Evolutionary conservation across 2,797 vertebrate species (phyloP).

Genomic region (Squalus acanthias): DNA sequence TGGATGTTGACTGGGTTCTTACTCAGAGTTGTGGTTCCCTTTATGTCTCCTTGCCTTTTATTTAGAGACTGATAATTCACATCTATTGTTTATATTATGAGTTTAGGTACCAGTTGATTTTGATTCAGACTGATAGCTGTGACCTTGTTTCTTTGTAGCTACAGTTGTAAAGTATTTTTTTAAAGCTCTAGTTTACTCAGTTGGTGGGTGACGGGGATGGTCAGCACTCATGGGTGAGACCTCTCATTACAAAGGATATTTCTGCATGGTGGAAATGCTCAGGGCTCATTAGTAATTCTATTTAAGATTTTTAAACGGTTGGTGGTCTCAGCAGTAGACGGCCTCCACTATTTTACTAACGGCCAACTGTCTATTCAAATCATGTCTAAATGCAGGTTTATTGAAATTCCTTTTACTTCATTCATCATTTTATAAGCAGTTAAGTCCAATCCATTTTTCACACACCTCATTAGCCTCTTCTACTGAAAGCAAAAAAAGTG

Average conservation of each 20-base stretch:
- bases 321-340: constrained; percentile 37
- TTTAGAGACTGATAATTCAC: not conserved
- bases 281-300: constrained; percentile 44
- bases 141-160: constrained; percentile 9
- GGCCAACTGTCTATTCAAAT: constrained; percentile 22
- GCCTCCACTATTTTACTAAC: constrained; percentile 40
- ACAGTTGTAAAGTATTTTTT: not conserved
- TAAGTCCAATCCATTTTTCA: not conserved
- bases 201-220: not conserved
- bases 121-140: constrained; percentile 32
- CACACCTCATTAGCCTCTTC: not conserved
- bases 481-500: not conserved
- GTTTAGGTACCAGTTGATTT: not conserved
- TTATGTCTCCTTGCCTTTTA: not conserved
- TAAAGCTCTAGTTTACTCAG: not conserved
- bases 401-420: not conserved
- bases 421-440: not conserved
- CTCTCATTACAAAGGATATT: not conserved
- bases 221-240: not conserved
- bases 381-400: not conserved
- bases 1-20: not conserved
- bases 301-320: constrained; percentile 42
- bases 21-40: not conserved
- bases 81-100: not conserved
- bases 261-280: not conserved